Conservation (phyloP, 2,113 vertebrate species). For the Melanocharis versteri region DNA sequence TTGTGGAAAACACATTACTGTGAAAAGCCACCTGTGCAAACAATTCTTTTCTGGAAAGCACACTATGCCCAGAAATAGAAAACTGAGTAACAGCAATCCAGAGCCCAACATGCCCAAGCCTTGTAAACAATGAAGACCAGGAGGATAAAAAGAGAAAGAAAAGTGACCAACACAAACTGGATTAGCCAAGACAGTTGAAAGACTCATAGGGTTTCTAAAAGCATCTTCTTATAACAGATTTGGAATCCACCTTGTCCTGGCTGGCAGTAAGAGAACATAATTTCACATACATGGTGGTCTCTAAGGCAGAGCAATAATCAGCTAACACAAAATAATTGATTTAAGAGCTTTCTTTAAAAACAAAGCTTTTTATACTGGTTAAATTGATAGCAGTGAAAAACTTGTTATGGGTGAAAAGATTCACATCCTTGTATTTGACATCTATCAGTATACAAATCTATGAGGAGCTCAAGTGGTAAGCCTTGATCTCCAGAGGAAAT, state of each 20-base stretch:
- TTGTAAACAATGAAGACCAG: neutral
- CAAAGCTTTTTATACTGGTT: neutral
- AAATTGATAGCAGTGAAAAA: neutral
- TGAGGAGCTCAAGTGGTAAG: neutral
- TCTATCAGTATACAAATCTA: neutral
- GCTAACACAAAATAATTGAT: neutral
- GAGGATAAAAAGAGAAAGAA: neutral
- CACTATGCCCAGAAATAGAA: neutral
- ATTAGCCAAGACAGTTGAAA: neutral
- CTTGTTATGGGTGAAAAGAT: neutral
- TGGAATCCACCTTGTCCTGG: neutral
- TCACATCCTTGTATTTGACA: neutral
- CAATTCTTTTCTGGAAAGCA: neutral
- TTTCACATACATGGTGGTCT: neutral
- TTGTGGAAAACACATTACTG: neutral
- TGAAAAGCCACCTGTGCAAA: neutral
- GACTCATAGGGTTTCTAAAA: neutral
- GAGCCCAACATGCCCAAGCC: neutral
- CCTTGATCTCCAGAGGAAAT: neutral
- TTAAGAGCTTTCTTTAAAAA: neutral
- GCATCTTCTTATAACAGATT: neutral
- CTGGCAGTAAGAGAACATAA: neutral
- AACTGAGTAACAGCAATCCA: neutral
- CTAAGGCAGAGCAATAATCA: neutral
- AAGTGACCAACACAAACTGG: neutral